These are phyloP conservation scores for Prietella phreatophila DNA, from an alignment of 2,113 vertebrate species.

Conservation along the genomic window DNA sequence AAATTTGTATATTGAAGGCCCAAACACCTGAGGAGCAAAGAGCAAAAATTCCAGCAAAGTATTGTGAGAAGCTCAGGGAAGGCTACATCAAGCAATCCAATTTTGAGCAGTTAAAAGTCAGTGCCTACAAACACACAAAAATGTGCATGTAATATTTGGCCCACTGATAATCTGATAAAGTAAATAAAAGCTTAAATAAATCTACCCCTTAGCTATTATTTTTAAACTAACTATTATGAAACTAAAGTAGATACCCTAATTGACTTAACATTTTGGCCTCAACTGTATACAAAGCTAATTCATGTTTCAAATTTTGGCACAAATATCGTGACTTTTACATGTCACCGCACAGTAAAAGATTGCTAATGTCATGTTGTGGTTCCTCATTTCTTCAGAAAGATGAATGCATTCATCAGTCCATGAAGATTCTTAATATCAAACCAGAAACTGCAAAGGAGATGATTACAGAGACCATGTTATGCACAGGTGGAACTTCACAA, in stretches of 20 bases:
- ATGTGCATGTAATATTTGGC: not conserved
- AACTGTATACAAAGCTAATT: not conserved
- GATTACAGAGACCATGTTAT: not conserved
- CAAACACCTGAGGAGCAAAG: not conserved
- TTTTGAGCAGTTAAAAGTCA: not conserved
- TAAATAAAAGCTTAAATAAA: not conserved
- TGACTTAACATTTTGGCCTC: not conserved
- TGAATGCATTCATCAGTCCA: not conserved
- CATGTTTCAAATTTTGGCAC: not conserved
- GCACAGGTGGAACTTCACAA: not conserved
- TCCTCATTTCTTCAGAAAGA: not conserved
- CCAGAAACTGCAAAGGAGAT: not conserved
- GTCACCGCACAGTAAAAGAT: not conserved
- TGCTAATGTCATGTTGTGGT: constrained; percentile 5
- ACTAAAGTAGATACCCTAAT: not conserved
- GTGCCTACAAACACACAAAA: not conserved
- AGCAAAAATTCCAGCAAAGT: not conserved
- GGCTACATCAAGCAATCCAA: not conserved
- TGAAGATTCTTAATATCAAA: not conserved
- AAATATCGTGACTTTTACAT: not conserved
- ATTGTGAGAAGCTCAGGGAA: not conserved
- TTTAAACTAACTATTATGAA: not conserved
- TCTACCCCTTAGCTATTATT: not conserved
- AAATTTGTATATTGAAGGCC: not conserved
- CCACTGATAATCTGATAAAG: not conserved